These are phyloP conservation scores for Acromyrmex echinatior DNA, from an alignment of 1,140 invertebrate species.

Conservation along the genomic window DNA sequence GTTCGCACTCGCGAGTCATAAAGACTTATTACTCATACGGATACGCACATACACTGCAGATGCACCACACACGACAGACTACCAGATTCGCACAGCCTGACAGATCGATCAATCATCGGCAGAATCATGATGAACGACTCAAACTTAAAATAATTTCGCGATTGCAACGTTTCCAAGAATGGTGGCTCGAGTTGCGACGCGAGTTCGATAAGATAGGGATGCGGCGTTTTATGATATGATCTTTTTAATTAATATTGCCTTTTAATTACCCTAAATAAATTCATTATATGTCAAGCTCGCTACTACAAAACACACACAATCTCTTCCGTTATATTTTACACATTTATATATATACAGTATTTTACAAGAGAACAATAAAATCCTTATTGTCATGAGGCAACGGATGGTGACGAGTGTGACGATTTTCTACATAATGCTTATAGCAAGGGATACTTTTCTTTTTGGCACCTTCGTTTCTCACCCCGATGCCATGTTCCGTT, in stretches of 20 bases:
- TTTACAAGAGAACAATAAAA: conserved; percentile 84
- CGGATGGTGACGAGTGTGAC: conserved; percentile 76
- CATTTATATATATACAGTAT: conserved; percentile 84
- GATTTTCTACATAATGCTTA: conserved; percentile 64
- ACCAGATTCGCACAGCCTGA: conserved; percentile 86
- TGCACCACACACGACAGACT: conserved; percentile 79
- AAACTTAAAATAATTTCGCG: conserved; percentile 69
- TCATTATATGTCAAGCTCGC: conserved; percentile 51
- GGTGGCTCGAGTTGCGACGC: conserved; percentile 42
- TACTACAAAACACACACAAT: conserved; percentile 30
- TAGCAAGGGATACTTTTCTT: conserved; percentile 73
- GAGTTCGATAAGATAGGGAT: conserved; percentile 27
- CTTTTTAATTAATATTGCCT: conserved; percentile 13
- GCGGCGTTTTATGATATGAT: not conserved
- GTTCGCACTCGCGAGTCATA: conserved; percentile 38
- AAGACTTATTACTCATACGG: conserved; percentile 46
- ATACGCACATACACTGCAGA: conserved; percentile 38
- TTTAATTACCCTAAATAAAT: conserved; percentile 59
- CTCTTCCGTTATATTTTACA: conserved; percentile 34
- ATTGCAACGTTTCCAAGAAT: conserved; percentile 58
- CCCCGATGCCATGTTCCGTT: conserved; percentile 61
- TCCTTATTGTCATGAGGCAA: conserved; percentile 85
- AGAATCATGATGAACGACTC: conserved; percentile 73
- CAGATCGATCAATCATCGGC: conserved; percentile 77
- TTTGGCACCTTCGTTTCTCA: conserved; percentile 78